Base-by-base conservation (phyloP, 2,797 vertebrate species). In the Sebastes flavidus region DNA sequence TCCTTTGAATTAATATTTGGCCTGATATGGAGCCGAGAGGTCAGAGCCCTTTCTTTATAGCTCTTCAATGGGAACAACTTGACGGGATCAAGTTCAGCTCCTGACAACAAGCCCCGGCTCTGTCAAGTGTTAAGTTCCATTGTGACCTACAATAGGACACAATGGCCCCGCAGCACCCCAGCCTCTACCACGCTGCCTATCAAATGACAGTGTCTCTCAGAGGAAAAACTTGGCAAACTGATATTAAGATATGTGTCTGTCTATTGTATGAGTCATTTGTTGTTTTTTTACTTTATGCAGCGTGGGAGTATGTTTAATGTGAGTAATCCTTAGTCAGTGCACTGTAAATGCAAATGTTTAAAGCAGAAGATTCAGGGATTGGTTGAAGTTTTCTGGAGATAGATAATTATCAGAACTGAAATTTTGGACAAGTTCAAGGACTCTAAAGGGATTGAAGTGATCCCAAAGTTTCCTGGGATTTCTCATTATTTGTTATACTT, bases 111-210 rank as follows among this genome's bases (percentile, higher is more conserved):
- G 91, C 89, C 91, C 88, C 49, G 65, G 85, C 92, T 93, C 94
- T 94, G 92, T 92, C 94, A 95, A 95, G 95, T 95, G 95, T 96
- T 95, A 93, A 95, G 94, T 95, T 96, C 95, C 95, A 95, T 95
- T 94, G 94, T 96, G 92, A 95, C 91, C 90, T 93, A 94, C 92
- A 92, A 92, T 84, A 56, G 80, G 81, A 91, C 91, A 95, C 94
- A 96, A 95, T 91, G 90, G 88, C 85, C 90, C 89, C 56, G 72
- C 84, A 90, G 91, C 90, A 82, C 85, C 84, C 25, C 25, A 36
- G 87, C 72, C 86, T 86, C 85, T 72, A 88, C 86, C 63, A 36
- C 62, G 58, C 79, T 59, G 77, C 86, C 87, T 89, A 92, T 94
- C 93, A 32, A 75, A 91, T 95, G 87, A 93, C 87, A 72, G 71